A percentile compares a stretch with the other conserved stretches of the same genome.
phyloP scores from a whole-genome alignment of 1,140 invertebrate genomes.

The Drosophila mauritiana region DNA sequence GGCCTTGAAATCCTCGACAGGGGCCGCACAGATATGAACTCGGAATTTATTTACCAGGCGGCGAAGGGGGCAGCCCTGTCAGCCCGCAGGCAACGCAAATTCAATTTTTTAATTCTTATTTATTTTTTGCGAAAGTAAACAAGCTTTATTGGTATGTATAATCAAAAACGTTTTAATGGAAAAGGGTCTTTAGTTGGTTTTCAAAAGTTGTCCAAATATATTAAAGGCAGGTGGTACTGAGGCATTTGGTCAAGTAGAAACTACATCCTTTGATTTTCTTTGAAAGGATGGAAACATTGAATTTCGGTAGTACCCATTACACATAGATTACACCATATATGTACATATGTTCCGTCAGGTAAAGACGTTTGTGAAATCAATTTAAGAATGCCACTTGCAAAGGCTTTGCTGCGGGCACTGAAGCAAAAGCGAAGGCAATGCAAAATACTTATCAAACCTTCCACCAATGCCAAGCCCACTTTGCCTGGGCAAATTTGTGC shows the following conservation, averaged over 20 bases:
- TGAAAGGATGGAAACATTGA: background rate
- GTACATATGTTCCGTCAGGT: too few relatives aligned
- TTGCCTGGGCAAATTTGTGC: slow-evolving; percentile 22
- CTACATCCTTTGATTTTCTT: too few relatives aligned
- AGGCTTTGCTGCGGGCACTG: slow-evolving; percentile 38
- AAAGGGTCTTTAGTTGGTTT: too few relatives aligned
- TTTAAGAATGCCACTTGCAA: slow-evolving; percentile 63
- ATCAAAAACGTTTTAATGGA: too few relatives aligned
- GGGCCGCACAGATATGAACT: slow-evolving; percentile 55
- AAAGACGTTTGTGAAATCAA: slow-evolving; percentile 17
- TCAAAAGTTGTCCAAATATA: too few relatives aligned
- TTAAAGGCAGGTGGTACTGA: too few relatives aligned
- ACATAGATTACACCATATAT: too few relatives aligned
- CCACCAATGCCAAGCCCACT: slow-evolving; percentile 11
- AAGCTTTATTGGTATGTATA: too few relatives aligned
- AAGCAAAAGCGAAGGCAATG: slow-evolving; percentile 13
- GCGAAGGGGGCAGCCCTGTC: background rate
- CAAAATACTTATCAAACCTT: slow-evolving; percentile 1
- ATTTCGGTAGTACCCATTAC: too few relatives aligned
- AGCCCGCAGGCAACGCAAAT: background rate
- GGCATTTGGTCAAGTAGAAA: too few relatives aligned
- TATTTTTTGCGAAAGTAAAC: background rate
- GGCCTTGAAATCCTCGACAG: slow-evolving; percentile 61
- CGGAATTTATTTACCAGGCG: slow-evolving; percentile 55
- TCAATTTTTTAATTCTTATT: background rate